phyloP scores from a whole-genome alignment of 2,113 vertebrate genomes.

The Odocoileus hemionus region DNA sequence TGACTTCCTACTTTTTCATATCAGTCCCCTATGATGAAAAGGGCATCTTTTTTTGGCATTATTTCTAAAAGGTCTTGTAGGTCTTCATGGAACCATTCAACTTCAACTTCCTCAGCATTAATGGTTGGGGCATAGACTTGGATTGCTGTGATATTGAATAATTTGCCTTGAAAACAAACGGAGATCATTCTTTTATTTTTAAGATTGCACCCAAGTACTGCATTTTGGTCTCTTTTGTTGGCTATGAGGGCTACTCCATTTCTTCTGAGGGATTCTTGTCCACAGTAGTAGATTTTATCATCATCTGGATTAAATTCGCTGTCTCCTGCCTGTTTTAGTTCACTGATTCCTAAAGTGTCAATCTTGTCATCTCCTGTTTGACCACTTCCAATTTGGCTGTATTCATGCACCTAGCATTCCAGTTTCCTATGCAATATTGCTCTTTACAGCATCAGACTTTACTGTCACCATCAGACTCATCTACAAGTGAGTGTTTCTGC shows the following conservation, averaged over 20 bases:
- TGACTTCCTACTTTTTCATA: not conserved
- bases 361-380: not conserved
- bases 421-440: not conserved
- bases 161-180: not conserved
- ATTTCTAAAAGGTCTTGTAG: not conserved
- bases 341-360: not conserved
- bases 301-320: fast-evolving
- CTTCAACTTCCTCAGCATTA: not conserved
- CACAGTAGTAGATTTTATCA: not conserved
- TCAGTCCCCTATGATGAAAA: not conserved
- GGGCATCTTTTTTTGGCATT: not conserved
- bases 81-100: not conserved
- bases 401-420: not conserved
- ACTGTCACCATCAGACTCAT: not conserved
- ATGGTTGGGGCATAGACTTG: not conserved
- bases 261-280: not conserved
- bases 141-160: not conserved
- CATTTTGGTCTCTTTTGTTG: not conserved
- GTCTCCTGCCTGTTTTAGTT: not conserved
- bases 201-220: not conserved
- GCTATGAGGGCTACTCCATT: not conserved
- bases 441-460: not conserved
- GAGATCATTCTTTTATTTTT: not conserved
- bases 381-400: not conserved
- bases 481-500: not conserved